Evolutionary conservation across 2,113 vertebrate species (phyloP).

Genomic region (Cottus gobio): DNA sequence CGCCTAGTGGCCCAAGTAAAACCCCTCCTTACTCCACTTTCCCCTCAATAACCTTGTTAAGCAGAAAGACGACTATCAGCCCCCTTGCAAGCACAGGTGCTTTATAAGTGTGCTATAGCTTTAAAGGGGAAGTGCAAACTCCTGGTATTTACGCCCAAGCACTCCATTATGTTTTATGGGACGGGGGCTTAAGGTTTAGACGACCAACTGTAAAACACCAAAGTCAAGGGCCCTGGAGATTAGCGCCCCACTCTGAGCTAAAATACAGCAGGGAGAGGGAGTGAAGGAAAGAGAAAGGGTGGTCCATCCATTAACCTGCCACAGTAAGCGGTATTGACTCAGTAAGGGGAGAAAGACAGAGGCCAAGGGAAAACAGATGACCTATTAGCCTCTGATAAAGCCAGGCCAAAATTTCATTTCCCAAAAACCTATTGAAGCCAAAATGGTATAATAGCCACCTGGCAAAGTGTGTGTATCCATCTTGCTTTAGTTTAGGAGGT

Average conservation of each 20-base stretch:
- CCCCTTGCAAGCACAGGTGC: conserved; percentile 66
- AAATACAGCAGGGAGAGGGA: conserved; percentile 52
- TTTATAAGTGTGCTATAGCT: conserved; percentile 70
- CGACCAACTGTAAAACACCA: conserved; percentile 77
- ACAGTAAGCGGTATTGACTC: conserved; percentile 67
- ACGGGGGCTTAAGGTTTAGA: conserved; percentile 73
- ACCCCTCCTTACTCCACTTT: conserved; percentile 18
- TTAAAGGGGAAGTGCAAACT: conserved; percentile 77
- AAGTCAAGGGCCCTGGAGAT: conserved; percentile 66
- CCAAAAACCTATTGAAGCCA: conserved; percentile 37
- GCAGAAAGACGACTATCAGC: conserved; percentile 26
- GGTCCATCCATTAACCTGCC: conserved; percentile 72
- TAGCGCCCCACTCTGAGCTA: conserved; percentile 44
- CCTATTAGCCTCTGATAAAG: conserved; percentile 56
- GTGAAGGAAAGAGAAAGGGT: conserved; percentile 53
- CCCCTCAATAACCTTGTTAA: conserved; percentile 5
- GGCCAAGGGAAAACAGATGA: conserved; percentile 61
- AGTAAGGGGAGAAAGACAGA: conserved; percentile 46
- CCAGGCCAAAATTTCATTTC: conserved; percentile 51
- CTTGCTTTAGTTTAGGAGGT: conserved; percentile 8
- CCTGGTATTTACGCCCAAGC: conserved; percentile 72
- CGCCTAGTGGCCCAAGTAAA: conserved; percentile 18
- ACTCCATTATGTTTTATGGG: conserved; percentile 82
- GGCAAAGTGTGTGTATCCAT: conserved; percentile 35
- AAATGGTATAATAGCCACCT: conserved; percentile 21